phyloP scores from a whole-genome alignment of 2,888 invertebrate species.

The Yponomeuta cagnagella region DNA sequence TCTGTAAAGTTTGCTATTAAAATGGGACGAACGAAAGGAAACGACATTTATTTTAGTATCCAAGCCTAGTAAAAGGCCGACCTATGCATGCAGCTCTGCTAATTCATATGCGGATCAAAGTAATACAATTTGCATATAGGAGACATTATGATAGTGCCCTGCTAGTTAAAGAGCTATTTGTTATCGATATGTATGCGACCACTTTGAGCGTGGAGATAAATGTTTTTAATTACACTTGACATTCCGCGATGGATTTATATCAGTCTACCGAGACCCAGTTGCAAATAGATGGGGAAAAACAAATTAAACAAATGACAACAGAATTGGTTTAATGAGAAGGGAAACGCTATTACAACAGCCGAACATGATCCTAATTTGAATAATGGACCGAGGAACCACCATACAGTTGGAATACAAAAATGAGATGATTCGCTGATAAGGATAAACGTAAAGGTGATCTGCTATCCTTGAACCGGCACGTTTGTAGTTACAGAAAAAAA shows the following conservation, averaged over 20 bases:
- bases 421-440: constrained; percentile 51
- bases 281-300: not conserved
- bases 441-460: constrained; percentile 66
- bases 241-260: not conserved
- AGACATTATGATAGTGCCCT: not conserved
- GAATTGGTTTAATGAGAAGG: constrained; percentile 5
- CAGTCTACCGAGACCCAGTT: not conserved
- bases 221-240: not conserved
- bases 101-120: not conserved
- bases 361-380: constrained; percentile 13
- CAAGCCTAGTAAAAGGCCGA: not conserved
- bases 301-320: not conserved
- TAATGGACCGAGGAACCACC: constrained; percentile 16
- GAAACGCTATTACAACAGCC: not conserved
- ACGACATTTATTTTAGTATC: not conserved
- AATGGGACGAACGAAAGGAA: too few species aligned
- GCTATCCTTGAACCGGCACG: constrained; percentile 58
- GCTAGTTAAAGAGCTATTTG: not conserved
- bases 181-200: not conserved
- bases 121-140: constrained; percentile 6
- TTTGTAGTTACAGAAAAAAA: constrained; percentile 28
- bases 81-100: not conserved
- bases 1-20: too few species aligned
- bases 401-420: constrained; percentile 39
- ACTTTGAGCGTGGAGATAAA: not conserved